A percentile compares a stretch with the other conserved stretches of the same genome.
These are phyloP conservation scores for Drosophila truncata DNA, from an alignment of 1,140 invertebrate species.

Conservation along the genomic window DNA sequence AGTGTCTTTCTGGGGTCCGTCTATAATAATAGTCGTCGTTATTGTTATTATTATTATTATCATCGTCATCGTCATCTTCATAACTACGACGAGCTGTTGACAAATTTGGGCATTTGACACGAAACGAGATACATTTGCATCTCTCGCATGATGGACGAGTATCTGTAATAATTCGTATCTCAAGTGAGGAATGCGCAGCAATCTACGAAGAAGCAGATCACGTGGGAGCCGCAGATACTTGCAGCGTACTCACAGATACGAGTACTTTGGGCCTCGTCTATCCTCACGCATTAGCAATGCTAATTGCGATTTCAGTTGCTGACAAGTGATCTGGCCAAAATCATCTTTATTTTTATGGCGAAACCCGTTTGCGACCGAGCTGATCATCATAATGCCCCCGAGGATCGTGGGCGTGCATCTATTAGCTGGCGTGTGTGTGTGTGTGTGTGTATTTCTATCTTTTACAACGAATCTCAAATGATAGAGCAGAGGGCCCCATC, in stretches of 20 bases:
- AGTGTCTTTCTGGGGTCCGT: slow-evolving; percentile 26
- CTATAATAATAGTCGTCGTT: slow-evolving; percentile 18
- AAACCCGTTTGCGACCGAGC: slow-evolving; percentile 60
- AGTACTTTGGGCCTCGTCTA: slow-evolving; percentile 46
- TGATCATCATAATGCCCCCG: slow-evolving; percentile 38
- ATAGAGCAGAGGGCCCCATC: slow-evolving; percentile 5
- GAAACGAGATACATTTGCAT: slow-evolving; percentile 58
- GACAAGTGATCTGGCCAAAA: slow-evolving; percentile 74
- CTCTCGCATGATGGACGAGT: slow-evolving; percentile 4
- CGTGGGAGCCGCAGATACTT: slow-evolving; percentile 57
- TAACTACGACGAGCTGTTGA: slow-evolving; percentile 19
- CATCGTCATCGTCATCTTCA: slow-evolving; percentile 13
- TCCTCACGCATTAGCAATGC: slow-evolving; percentile 72
- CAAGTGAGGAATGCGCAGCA: slow-evolving; percentile 34
- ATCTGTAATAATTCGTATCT: slow-evolving; percentile 41
- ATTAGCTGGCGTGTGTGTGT: slow-evolving; percentile 52
- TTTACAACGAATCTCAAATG: slow-evolving; percentile 53
- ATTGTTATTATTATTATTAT: slow-evolving; percentile 29
- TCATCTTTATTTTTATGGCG: slow-evolving; percentile 77
- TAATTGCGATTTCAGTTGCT: slow-evolving; percentile 65
- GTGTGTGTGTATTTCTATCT: slow-evolving; percentile 47
- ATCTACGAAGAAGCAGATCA: slow-evolving; percentile 32
- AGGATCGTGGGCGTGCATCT: slow-evolving; percentile 77
- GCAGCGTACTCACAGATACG: slow-evolving; percentile 39
- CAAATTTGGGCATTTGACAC: slow-evolving; percentile 54